phyloP scores from a whole-genome alignment of 2,888 invertebrate genomes.

The Napeogenes sylphis region DNA sequence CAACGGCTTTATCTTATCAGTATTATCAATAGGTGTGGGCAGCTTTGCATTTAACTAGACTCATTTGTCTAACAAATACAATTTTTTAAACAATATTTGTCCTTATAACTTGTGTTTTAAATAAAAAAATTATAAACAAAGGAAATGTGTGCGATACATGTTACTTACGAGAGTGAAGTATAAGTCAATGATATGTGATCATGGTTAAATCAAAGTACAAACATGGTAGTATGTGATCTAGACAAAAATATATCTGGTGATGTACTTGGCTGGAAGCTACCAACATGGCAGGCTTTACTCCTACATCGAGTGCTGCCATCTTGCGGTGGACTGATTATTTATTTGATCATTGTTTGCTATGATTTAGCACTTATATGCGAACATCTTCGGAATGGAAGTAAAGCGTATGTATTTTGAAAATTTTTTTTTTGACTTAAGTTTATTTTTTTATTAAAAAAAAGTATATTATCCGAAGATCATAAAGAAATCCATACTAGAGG shows the following conservation, averaged over 20 bases:
- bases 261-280: constrained; percentile 60
- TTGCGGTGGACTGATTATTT: constrained; percentile 78
- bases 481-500: too few species aligned
- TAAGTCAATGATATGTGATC: constrained; percentile 15
- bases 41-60: constrained; percentile 39
- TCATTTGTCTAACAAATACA: constrained; percentile 44
- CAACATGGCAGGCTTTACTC: constrained; percentile 65
- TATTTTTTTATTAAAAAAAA: background rate
- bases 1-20: constrained; percentile 63
- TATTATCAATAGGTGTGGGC: constrained; percentile 61
- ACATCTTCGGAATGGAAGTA: constrained; percentile 79
- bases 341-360: constrained; percentile 81
- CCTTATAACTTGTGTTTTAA: background rate
- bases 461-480: background rate
- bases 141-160: background rate
- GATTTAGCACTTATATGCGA: constrained; percentile 82
- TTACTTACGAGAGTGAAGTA: background rate
- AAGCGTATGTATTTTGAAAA: constrained; percentile 57
- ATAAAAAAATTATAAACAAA: background rate
- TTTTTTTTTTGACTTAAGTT: constrained; percentile 34
- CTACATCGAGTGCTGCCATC: constrained; percentile 65
- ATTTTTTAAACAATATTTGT: constrained; percentile 1
- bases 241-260: constrained; percentile 65
- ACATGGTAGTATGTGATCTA: constrained; percentile 67
- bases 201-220: constrained; percentile 20